phyloP scores from a whole-genome alignment of 2,797 vertebrate genomes.

The Echeneis naucrates region DNA sequence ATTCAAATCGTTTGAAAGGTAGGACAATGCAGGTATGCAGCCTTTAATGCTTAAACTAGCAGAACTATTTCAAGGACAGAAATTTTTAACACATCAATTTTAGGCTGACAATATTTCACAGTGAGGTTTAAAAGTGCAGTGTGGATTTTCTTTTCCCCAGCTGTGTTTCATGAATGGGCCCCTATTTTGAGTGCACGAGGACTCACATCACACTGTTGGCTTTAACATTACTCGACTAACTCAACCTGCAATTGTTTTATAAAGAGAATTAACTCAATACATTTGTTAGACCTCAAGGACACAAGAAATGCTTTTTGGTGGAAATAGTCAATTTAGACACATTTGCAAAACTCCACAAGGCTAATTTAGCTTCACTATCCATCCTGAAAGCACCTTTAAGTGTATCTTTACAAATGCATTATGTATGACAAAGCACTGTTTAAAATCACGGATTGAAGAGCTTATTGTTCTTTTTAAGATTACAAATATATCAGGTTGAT shows the following conservation, averaged over 20 bases:
- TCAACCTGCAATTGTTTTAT: neutral
- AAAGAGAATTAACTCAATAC: neutral
- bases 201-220: neutral
- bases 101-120: neutral
- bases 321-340: neutral
- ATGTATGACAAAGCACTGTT: conserved; percentile 12
- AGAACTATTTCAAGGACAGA: neutral
- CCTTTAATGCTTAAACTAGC: neutral
- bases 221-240: neutral
- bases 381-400: conserved; percentile 20
- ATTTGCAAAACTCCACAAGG: conserved; percentile 16
- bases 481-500: neutral
- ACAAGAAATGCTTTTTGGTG: neutral
- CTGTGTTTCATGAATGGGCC: neutral
- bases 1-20: conserved; percentile 21
- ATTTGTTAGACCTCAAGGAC: neutral
- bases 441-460: neutral
- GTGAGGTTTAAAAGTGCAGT: neutral
- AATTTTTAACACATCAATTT: neutral
- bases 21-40: conserved; percentile 14
- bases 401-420: conserved; percentile 25
- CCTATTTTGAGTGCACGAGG: neutral
- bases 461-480: neutral
- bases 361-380: conserved; percentile 21
- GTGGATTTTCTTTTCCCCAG: neutral